These are phyloP conservation scores for Falco cherrug DNA, from an alignment of 2,797 vertebrate species.

Conservation along the genomic window DNA sequence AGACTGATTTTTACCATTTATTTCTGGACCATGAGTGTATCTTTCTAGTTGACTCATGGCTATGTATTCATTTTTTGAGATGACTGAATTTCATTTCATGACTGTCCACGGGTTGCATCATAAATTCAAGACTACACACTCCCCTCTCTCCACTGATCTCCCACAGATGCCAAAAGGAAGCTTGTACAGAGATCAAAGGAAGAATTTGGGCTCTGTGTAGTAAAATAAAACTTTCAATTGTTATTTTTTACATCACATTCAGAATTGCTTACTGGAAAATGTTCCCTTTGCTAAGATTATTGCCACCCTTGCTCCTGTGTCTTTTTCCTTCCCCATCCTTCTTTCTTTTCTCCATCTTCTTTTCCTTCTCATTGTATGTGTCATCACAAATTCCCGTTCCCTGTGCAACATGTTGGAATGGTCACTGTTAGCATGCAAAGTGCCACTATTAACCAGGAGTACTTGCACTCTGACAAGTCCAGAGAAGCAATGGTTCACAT, in stretches of 20 bases:
- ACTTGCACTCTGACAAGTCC: neutral
- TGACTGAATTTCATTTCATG: conserved; percentile 10
- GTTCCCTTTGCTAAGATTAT: conserved; percentile 32
- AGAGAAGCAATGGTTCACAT: neutral
- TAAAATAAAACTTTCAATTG: conserved; percentile 70
- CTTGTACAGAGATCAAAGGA: conserved; percentile 64
- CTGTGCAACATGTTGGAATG: neutral
- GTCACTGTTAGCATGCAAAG: neutral
- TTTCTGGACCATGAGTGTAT: neutral
- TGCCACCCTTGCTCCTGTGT: conserved; percentile 1
- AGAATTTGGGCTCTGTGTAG: conserved; percentile 54
- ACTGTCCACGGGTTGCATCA: conserved; percentile 6
- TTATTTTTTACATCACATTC: conserved; percentile 65
- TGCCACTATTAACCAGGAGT: neutral
- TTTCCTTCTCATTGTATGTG: neutral
- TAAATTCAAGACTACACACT: conserved; percentile 40
- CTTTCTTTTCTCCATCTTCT: neutral
- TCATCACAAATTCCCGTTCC: neutral
- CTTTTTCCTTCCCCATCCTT: neutral
- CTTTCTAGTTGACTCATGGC: neutral
- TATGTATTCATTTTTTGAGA: neutral
- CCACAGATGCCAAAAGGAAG: conserved; percentile 68
- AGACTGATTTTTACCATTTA: neutral
- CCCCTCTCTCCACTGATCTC: conserved; percentile 41
- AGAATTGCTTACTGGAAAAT: conserved; percentile 53